A percentile compares a stretch with the other conserved stretches of the same genome.
Evolutionary conservation across 2,113 vertebrate species (phyloP).

Genomic region (Scatophagus argus): DNA sequence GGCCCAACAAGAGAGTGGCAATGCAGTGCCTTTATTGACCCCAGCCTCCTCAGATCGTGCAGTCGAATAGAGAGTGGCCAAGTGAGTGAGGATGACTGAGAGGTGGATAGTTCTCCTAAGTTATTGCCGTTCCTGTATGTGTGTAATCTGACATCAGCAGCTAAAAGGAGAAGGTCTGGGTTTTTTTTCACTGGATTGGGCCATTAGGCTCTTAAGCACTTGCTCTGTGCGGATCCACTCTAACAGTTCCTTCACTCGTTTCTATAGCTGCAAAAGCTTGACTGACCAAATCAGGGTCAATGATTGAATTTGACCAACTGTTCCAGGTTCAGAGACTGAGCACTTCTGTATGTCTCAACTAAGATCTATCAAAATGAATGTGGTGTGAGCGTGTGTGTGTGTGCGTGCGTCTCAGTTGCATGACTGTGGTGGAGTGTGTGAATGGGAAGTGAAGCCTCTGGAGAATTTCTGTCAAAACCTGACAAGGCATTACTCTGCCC

Average conservation of each 20-base stretch:
- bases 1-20: slow-evolving; percentile 56
- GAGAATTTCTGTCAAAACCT: slow-evolving; percentile 9
- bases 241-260: slow-evolving; percentile 17
- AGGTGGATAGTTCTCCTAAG: slow-evolving; percentile 38
- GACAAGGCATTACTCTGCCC: slow-evolving; percentile 4
- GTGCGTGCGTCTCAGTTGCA: slow-evolving; percentile 5
- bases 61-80: slow-evolving; percentile 62
- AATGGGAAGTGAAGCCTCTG: background rate
- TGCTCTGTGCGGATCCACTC: background rate
- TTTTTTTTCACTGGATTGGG: slow-evolving; percentile 12
- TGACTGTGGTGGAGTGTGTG: slow-evolving; percentile 8
- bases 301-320: slow-evolving; percentile 15
- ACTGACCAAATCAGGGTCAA: slow-evolving; percentile 7
- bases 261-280: slow-evolving; percentile 2
- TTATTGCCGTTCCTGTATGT: background rate
- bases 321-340: slow-evolving; percentile 7
- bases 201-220: background rate
- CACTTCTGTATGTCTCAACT: background rate
- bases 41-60: slow-evolving; percentile 68
- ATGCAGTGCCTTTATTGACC: slow-evolving; percentile 83
- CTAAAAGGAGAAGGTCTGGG: slow-evolving; percentile 17
- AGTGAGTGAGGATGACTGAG: slow-evolving; percentile 39
- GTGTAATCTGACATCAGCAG: slow-evolving; percentile 34
- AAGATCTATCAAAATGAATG: slow-evolving; percentile 15
- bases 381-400: background rate